Percentiles rank a stretch among this genome's conserved stretches.
Conservation (phyloP, 2,888 invertebrate species). For the Trisateles emortualis region DNA sequence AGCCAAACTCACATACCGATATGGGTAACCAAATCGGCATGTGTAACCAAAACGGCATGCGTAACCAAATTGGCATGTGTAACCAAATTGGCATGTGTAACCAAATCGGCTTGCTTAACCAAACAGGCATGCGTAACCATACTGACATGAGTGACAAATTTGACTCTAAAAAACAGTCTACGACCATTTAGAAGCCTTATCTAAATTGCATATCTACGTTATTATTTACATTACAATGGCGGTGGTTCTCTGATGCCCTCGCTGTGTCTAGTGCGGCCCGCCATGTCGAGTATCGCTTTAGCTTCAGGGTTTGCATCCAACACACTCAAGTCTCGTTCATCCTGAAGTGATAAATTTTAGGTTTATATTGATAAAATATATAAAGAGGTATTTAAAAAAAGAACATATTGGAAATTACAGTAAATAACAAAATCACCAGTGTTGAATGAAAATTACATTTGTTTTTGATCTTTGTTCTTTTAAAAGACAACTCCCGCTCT, state of each 20-base stretch:
- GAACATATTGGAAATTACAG: no score
- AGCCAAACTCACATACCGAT: no score
- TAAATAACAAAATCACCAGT: no score
- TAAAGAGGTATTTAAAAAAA: not conserved
- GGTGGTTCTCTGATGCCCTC: slow-evolving; percentile 91
- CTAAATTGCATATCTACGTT: slow-evolving; percentile 6
- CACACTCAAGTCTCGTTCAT: slow-evolving; percentile 87
- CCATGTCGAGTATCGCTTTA: slow-evolving; percentile 94
- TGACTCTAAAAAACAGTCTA: not conserved
- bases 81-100: no score
- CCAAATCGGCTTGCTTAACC: not conserved
- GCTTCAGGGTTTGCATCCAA: slow-evolving; percentile 93
- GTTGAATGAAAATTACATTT: no score
- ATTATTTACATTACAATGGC: slow-evolving; percentile 62
- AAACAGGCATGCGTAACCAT: not conserved
- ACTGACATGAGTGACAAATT: not conserved
- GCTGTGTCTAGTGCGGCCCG: slow-evolving; percentile 93
- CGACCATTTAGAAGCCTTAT: not conserved
- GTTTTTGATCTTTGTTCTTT: no score
- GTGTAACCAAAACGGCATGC: no score
- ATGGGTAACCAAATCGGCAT: no score
- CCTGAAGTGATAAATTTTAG: slow-evolving; percentile 57
- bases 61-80: no score
- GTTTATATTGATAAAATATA: not conserved
- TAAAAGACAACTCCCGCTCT: no score